Percentiles rank a stretch among this genome's conserved stretches.
Conservation (phyloP, 2,888 invertebrate species). For the Eucera pruinosa region DNA sequence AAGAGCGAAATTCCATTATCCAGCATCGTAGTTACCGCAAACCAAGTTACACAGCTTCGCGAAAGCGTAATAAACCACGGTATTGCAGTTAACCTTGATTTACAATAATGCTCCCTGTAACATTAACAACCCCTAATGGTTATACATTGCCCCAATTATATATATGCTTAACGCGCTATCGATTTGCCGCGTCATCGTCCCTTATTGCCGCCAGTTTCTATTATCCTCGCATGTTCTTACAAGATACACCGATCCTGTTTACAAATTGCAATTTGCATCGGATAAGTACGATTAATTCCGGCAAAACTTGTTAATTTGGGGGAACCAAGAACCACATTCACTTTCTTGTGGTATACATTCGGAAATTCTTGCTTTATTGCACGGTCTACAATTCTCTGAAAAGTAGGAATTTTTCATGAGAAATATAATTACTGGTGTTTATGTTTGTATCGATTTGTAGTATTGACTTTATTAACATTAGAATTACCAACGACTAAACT, state of each 20-base stretch:
- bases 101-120: conserved; percentile 78
- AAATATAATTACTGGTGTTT: too few relatives aligned
- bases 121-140: conserved; percentile 80
- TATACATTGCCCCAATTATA: conserved; percentile 77
- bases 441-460: too few relatives aligned
- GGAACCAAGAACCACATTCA: not conserved
- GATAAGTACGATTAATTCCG: conserved; percentile 41
- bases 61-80: conserved; percentile 75
- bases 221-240: conserved; percentile 41
- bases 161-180: conserved; percentile 66
- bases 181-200: conserved; percentile 70
- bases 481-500: too few relatives aligned
- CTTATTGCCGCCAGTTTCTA: conserved; percentile 62
- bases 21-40: conserved; percentile 68
- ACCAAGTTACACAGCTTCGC: conserved; percentile 74
- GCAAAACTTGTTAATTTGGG: conserved; percentile 17
- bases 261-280: conserved; percentile 40
- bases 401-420: too few relatives aligned
- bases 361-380: too few relatives aligned
- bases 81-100: conserved; percentile 79
- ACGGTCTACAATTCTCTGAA: too few relatives aligned
- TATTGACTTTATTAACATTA: too few relatives aligned
- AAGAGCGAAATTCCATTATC: conserved; percentile 74
- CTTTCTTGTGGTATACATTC: not conserved
- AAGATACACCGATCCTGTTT: conserved; percentile 33